A percentile compares a stretch with the other conserved stretches of the same genome.
phyloP scores from a whole-genome alignment of 2,888 invertebrate species.

The Stegana nigrithorax region DNA sequence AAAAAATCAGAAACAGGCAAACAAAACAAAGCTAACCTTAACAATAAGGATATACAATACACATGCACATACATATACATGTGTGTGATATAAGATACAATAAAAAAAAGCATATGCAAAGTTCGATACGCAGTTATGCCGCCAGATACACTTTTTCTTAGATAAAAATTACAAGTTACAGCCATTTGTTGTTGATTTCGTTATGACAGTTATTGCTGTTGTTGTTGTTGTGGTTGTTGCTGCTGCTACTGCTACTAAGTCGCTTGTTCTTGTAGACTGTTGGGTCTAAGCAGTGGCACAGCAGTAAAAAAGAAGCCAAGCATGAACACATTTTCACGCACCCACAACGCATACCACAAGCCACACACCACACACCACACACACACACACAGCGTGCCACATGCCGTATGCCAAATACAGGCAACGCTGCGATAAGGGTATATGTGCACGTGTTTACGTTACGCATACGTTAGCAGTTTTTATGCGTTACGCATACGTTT shows the following conservation, averaged over 20 bases:
- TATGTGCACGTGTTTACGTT: neutral
- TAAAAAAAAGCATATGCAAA: neutral
- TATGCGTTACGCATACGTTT: neutral
- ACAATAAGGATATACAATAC: neutral
- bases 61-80: neutral
- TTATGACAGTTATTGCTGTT: slow-evolving; percentile 2
- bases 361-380: neutral
- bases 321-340: neutral
- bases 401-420: neutral
- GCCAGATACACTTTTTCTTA: slow-evolving; percentile 1
- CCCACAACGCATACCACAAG: neutral
- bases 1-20: neutral
- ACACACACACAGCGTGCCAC: neutral
- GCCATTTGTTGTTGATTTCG: neutral
- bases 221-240: slow-evolving; percentile 4
- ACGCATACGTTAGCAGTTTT: slow-evolving; percentile 15
- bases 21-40: neutral
- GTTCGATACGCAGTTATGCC: neutral
- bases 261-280: slow-evolving; percentile 12
- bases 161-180: slow-evolving; percentile 17
- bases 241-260: neutral
- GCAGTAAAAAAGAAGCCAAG: neutral
- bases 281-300: neutral
- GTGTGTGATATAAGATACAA: neutral
- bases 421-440: neutral